A percentile compares a stretch with the other conserved stretches of the same genome.
These are phyloP conservation scores for Stenotaenia linearis DNA, from an alignment of 2,888 invertebrate species.

Conservation along the genomic window DNA sequence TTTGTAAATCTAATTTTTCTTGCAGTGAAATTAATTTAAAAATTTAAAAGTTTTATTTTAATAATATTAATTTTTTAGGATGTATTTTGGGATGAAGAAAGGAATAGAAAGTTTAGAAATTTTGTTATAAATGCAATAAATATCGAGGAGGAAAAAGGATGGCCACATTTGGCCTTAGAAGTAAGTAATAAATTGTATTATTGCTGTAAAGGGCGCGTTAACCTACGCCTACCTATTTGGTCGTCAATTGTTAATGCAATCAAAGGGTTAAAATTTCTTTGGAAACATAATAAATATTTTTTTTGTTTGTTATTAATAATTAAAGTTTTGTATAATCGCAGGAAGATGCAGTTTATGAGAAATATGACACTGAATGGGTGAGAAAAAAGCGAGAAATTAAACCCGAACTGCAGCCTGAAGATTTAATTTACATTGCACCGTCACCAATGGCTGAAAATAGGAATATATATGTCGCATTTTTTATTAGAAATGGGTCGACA, in stretches of 20 bases:
- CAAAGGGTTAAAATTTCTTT: no score
- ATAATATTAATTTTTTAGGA: neutral
- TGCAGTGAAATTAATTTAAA: no score
- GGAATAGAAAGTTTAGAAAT: neutral
- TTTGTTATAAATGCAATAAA: neutral
- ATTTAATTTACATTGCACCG: conserved; percentile 3
- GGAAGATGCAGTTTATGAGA: neutral
- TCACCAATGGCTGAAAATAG: conserved; percentile 15
- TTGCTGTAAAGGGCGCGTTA: no score
- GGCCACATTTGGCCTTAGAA: neutral
- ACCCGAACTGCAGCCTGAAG: neutral
- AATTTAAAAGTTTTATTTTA: no score
- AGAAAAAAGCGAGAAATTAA: neutral
- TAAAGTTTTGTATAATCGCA: neutral
- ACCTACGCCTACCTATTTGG: neutral
- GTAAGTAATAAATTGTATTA: neutral
- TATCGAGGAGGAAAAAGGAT: neutral
- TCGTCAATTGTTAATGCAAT: no score
- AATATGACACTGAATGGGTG: neutral
- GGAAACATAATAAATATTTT: no score
- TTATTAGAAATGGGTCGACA: neutral
- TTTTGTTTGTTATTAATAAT: no score
- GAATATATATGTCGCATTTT: neutral
- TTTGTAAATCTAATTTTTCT: no score
- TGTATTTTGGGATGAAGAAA: conserved; percentile 3